phyloP scores from a whole-genome alignment of 1,140 invertebrate species.

The Delia radicum region DNA sequence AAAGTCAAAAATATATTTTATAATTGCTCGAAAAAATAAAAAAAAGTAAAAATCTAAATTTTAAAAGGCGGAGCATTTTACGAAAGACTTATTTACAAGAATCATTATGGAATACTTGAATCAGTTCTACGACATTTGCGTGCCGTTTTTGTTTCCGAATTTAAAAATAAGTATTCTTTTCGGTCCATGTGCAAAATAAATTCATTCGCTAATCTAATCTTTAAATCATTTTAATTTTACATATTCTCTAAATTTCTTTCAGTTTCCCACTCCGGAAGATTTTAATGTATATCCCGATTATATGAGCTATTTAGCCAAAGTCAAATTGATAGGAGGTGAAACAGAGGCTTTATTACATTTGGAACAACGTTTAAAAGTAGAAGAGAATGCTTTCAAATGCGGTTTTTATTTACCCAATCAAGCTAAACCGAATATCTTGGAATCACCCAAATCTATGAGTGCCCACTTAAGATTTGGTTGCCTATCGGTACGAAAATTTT shows the following conservation, averaged over 20 bases:
- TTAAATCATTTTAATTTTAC: background rate
- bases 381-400: conserved; percentile 62
- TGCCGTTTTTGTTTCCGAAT: no score
- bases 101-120: no score
- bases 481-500: conserved; percentile 65
- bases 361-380: conserved; percentile 59
- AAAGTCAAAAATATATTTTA: no score
- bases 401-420: conserved; percentile 69
- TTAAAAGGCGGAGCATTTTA: no score
- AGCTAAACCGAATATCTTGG: conserved; percentile 67
- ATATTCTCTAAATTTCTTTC: background rate
- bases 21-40: no score
- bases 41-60: no score
- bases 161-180: no score
- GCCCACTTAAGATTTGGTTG: conserved; percentile 69
- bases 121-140: no score
- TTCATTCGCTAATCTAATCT: no score
- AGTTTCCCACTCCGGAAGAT: conserved; percentile 63
- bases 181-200: no score
- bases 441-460: conserved; percentile 68
- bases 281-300: conserved; percentile 60
- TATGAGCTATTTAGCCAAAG: conserved; percentile 45
- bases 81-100: no score
- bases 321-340: conserved; percentile 68
- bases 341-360: conserved; percentile 63